These are phyloP conservation scores for Gymnothorax reevesii DNA, from an alignment of 2,797 vertebrate species.

Conservation along the genomic window DNA sequence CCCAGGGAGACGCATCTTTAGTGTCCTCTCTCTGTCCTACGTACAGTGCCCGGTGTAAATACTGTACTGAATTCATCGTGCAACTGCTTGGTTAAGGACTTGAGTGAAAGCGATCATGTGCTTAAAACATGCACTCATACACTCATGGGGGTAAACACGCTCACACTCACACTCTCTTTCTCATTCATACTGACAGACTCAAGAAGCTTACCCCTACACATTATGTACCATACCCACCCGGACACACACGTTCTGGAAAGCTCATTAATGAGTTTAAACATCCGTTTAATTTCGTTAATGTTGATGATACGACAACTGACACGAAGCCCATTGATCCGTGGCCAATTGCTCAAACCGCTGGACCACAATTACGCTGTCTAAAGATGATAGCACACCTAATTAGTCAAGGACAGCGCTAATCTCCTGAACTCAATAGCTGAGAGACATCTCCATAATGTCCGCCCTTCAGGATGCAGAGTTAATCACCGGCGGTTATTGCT, in stretches of 20 bases:
- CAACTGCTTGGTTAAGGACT: background rate
- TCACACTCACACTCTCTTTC: too few species aligned
- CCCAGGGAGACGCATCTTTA: background rate
- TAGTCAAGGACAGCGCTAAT: constrained; percentile 12
- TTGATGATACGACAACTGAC: background rate
- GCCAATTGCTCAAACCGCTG: background rate
- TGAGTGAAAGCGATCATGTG: background rate
- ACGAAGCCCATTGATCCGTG: background rate
- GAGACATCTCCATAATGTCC: background rate
- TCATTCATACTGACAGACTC: background rate
- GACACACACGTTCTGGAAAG: background rate
- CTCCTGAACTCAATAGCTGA: background rate
- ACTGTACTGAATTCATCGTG: background rate
- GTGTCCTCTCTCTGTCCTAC: constrained; percentile 2
- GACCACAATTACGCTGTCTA: background rate
- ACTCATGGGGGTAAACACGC: background rate
- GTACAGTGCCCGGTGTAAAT: background rate
- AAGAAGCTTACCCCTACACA: background rate
- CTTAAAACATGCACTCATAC: background rate
- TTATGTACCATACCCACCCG: background rate
- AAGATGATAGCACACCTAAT: constrained; percentile 1
- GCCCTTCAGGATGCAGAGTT: background rate
- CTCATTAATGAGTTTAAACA: background rate
- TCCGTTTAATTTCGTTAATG: background rate
- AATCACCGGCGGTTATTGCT: background rate